Evolutionary conservation across 2,888 invertebrate species (phyloP), one percentile per base, ranked within the genome.

Genomic region (Diadromus collaris): DNA sequence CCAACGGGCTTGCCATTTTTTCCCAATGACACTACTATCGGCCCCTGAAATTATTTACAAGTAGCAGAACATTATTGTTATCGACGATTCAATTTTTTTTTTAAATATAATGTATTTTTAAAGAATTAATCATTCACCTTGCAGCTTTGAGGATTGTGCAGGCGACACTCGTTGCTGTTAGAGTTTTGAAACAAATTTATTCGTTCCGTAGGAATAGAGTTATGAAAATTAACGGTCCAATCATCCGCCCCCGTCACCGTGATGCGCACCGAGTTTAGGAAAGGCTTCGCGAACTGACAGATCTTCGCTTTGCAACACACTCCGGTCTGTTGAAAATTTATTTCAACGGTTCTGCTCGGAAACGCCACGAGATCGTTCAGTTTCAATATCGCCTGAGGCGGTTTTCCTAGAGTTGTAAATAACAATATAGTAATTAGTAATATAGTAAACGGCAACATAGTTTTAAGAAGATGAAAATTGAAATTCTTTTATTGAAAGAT

Each of bases 101-200:
- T 21, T 29, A 60, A 16, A 58, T 38, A 21, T 10, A 48, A 48
- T 10, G 7, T 21, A 9, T 48, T 9, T 0, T 51, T 10, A 51
- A 24, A 2, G 5, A 10, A 44, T 16, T 16, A 73, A 73, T 34
- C 51, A 41, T 67, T 74, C 34, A 83, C 83, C 81, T 82, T 81
- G 41, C 38, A 82, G 16, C 69, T 83, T 80, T 89, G 88, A 7
- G 89, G 88, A 85, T 86, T 88, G 71, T 85, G 84, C 61, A 89
- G 34, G 81, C 83, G 83, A 70, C 86, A 89, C 76, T 86, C 86
- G 29, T 85, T 84, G 64, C 79, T 83, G 10, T 54, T 70, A 2
- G 75, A 27, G 67, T 81, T 75, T 75, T 86, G 83, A 81, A 80
- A 86, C 60, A 89, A 83, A 80, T 87, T 87, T 65, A 86, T 87